phyloP scores from a whole-genome alignment of 2,888 invertebrate genomes.

The Lepidonotus clava region DNA sequence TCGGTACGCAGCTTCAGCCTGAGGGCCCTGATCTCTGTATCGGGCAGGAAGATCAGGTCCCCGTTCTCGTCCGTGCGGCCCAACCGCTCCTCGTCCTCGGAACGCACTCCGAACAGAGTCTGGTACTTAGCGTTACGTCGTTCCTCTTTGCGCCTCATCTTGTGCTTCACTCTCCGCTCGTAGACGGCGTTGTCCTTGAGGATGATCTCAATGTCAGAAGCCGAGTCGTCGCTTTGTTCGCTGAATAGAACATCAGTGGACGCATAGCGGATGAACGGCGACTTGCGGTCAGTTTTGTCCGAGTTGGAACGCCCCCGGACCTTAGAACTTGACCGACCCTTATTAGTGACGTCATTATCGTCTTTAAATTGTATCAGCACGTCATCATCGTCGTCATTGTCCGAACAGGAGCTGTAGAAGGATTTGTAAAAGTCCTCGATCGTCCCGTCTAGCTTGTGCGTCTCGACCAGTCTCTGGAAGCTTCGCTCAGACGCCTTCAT shows the following conservation, averaged over 20 bases:
- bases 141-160: neutral
- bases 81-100: neutral
- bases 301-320: too few species aligned
- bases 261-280: slow-evolving; percentile 12
- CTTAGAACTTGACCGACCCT: too few species aligned
- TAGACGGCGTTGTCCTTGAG: neutral
- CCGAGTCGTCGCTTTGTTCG: neutral
- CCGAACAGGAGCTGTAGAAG: neutral
- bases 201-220: neutral
- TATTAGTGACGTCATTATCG: too few species aligned
- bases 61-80: neutral
- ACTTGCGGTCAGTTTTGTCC: neutral
- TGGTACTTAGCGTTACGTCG: neutral
- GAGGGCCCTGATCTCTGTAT: slow-evolving; percentile 54
- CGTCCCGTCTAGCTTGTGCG: neutral
- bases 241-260: slow-evolving; percentile 14
- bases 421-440: slow-evolving; percentile 12
- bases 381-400: neutral
- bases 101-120: neutral
- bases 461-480: neutral
- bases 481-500: neutral
- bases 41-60: slow-evolving; percentile 14
- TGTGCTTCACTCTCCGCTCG: neutral
- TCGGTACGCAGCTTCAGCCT: neutral
- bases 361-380: neutral